Percentiles rank a stretch among this genome's conserved stretches.
Conservation (phyloP, 2,113 vertebrate species). For the Myotis brandtii region DNA sequence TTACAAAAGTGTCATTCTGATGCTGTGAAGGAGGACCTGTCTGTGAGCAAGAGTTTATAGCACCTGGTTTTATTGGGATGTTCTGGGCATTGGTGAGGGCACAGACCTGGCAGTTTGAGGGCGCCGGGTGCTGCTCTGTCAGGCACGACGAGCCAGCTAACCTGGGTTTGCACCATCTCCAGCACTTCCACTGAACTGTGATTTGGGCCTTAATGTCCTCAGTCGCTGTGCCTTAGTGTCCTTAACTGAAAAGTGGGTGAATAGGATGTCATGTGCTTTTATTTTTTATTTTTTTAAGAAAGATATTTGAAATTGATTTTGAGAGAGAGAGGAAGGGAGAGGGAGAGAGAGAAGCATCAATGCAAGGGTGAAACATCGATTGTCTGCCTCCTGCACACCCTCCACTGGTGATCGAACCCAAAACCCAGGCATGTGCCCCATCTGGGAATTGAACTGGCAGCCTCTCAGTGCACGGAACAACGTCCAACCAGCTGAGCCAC, state of each 20-base stretch:
- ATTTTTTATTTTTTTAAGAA: neutral
- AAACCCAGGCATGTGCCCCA: too few species aligned
- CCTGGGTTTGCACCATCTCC: neutral
- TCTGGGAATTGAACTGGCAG: too few species aligned
- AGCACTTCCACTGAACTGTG: neutral
- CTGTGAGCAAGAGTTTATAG: neutral
- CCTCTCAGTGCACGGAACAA: too few species aligned
- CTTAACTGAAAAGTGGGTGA: neutral
- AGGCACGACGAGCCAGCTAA: neutral
- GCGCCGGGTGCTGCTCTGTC: fast-evolving
- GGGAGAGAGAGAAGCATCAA: neutral
- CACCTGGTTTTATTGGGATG: neutral
- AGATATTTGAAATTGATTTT: too few species aligned
- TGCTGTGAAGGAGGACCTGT: neutral
- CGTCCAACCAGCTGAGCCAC: neutral
- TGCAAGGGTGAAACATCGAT: neutral
- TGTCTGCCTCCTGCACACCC: too few species aligned
- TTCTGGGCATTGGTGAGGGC: neutral
- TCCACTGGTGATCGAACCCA: too few species aligned
- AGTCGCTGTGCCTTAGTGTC: neutral
- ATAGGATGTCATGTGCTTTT: neutral
- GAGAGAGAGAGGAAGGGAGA: neutral
- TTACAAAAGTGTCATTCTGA: neutral
- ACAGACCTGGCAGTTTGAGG: fast-evolving
- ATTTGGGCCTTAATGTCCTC: neutral